Percentiles rank a stretch among this genome's conserved stretches.
Conservation (phyloP, 1,140 invertebrate species). For the Penaeus chinensis region DNA sequence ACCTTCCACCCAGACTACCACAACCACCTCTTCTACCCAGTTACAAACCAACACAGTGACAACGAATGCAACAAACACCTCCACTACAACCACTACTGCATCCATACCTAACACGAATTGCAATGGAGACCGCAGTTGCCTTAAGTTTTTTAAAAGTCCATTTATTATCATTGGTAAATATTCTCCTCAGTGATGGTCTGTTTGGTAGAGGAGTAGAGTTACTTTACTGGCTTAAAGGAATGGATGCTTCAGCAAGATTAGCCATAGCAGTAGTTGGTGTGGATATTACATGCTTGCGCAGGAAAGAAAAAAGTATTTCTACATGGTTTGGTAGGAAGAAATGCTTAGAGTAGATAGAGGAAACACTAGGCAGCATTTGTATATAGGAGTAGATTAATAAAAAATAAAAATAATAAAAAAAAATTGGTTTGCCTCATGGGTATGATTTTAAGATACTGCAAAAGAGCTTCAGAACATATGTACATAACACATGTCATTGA, state of each 20-base stretch:
- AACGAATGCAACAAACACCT: constrained; percentile 6
- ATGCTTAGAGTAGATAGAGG: background rate
- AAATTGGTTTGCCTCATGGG: background rate
- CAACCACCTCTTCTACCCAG: constrained; percentile 1
- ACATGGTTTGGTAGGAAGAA: too few relatives aligned
- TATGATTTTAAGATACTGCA: constrained; percentile 4
- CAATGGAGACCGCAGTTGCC: constrained; percentile 76
- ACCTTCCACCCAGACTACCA: constrained; percentile 16
- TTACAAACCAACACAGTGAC: constrained; percentile 3
- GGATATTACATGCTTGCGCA: constrained; percentile 17
- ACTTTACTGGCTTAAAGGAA: constrained; percentile 32
- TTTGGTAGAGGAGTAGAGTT: constrained; percentile 16
- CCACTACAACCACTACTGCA: constrained; percentile 11
- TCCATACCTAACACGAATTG: constrained; percentile 66
- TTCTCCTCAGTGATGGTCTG: constrained; percentile 39
- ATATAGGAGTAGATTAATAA: background rate
- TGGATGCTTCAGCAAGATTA: constrained; percentile 8
- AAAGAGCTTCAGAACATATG: constrained; percentile 17
- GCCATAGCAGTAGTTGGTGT: constrained; percentile 2
- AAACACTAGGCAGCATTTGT: background rate
- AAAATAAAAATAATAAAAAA: background rate
- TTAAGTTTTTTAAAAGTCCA: constrained; percentile 74
- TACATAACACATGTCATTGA: constrained; percentile 37
- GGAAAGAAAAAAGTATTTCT: background rate
- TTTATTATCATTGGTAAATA: constrained; percentile 66